Evolutionary conservation across 1,140 invertebrate species (phyloP), one percentile per base, ranked within the genome.

Genomic region (Cryptotermes secundus): DNA sequence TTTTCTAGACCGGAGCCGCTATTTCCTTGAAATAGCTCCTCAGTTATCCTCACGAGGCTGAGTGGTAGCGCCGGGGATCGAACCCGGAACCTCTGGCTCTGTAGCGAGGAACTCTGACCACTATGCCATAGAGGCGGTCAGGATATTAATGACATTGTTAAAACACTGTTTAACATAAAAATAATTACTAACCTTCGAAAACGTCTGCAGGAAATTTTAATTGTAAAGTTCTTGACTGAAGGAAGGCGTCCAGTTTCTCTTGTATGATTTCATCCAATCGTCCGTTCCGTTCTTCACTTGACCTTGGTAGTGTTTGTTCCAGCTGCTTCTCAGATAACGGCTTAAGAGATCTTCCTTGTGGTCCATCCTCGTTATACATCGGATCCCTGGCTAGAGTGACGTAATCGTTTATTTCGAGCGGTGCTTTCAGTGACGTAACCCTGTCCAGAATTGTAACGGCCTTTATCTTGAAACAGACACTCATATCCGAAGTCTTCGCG

Each of bases 141-240:
- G n/a, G n/a, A n/a, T n/a, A n/a, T n/a, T n/a, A n/a, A 45, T 16
- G 45, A 45, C 7, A 45, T 16, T 45, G 45, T 14, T 45, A 45
- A 6, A 38, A 38, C 4, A 38, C 4, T 6, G 12, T 12, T 6
- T 12, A 59, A 10, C 4, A 59, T 59, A 9, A 59, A 24, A 59
- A 59, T 10, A 38, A 59, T 59, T 12, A 34, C 81, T 45, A 53
- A 89, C 88, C 88, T 87, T 89, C 87, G 34, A 87, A 87, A 80
- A 88, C 83, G 85, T 87, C 84, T n/a, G 38, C n/a, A n/a, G 94
- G 93, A 79, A 95, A 90, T 88, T 94, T 94, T 16, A 96, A 92
- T 91, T 96, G 95, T 81, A 96, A 88, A 34, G 94, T 95, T 88
- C 96, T 94, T 86, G 93, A 93, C 88, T 94, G 92, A 88, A 96